Conservation (phyloP, 2,888 invertebrate species). For the Leucoma salicis region DNA sequence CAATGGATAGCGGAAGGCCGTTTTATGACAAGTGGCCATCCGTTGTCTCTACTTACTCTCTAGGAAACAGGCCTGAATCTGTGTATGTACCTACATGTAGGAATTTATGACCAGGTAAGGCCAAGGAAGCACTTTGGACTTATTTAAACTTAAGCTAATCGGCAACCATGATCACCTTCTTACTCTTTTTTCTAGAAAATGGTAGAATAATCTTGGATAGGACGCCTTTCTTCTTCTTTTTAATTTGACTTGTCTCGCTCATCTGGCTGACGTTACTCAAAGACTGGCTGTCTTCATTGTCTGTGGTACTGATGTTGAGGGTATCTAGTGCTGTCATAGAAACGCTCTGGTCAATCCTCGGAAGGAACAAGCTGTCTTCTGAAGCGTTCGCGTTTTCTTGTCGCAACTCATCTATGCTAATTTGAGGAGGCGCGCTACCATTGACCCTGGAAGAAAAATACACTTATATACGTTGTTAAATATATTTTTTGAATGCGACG, state of each 20-base stretch:
- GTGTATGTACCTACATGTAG: too few relatives aligned
- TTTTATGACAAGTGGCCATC: too few relatives aligned
- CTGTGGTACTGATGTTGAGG: slow-evolving; percentile 8
- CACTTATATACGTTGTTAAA: too few relatives aligned
- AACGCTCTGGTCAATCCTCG: too few relatives aligned
- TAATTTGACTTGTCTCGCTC: slow-evolving; percentile 18
- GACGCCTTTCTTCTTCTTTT: slow-evolving; percentile 24
- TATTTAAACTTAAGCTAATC: too few relatives aligned
- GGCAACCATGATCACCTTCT: slow-evolving; percentile 25
- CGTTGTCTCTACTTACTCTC: too few relatives aligned
- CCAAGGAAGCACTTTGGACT: too few relatives aligned
- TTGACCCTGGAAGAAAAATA: slow-evolving; percentile 31
- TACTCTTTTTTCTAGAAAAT: slow-evolving; percentile 16
- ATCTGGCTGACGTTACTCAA: slow-evolving; percentile 34
- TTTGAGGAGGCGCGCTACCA: slow-evolving; percentile 21
- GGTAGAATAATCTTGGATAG: background rate
- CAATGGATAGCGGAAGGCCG: too few relatives aligned
- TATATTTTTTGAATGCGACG: too few relatives aligned
- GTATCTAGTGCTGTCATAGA: slow-evolving; percentile 35
- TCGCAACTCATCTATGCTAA: slow-evolving; percentile 44
- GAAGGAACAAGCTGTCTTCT: too few relatives aligned
- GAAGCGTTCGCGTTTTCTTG: slow-evolving; percentile 25
- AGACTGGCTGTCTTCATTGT: slow-evolving; percentile 35
- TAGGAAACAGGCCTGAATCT: too few relatives aligned
- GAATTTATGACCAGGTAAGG: too few relatives aligned